These are phyloP conservation scores for Solea senegalensis DNA, from an alignment of 2,113 vertebrate species.

Conservation along the genomic window DNA sequence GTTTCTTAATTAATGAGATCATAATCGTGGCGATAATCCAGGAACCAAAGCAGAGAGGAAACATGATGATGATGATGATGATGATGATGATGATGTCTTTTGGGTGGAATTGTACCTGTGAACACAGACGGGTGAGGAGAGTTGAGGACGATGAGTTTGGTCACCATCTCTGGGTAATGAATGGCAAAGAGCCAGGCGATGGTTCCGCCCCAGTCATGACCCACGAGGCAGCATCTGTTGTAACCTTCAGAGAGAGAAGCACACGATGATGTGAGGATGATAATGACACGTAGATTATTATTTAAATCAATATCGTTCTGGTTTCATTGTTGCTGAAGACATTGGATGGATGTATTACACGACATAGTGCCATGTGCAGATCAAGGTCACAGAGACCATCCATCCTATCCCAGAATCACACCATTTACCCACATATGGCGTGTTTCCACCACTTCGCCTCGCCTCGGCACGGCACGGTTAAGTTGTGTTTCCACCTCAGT, in stretches of 20 bases:
- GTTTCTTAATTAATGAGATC: slow-evolving; percentile 58
- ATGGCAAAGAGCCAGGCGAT: slow-evolving; percentile 96
- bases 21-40: slow-evolving; percentile 57
- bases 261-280: slow-evolving; percentile 1
- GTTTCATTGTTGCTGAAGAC: slow-evolving; percentile 19
- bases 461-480: no score
- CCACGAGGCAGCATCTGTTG: slow-evolving; percentile 94
- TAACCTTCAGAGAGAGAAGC: slow-evolving; percentile 84
- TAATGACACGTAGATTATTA: neutral
- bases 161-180: slow-evolving; percentile 97
- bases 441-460: neutral
- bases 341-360: slow-evolving; percentile 34
- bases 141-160: slow-evolving; percentile 94
- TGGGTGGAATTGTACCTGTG: slow-evolving; percentile 41
- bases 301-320: neutral
- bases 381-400: slow-evolving; percentile 49
- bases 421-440: slow-evolving; percentile 7
- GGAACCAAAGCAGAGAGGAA: slow-evolving; percentile 44
- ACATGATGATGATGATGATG: neutral
- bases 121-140: slow-evolving; percentile 94
- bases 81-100: neutral
- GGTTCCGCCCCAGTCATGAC: slow-evolving; percentile 97
- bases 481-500: no score
- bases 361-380: slow-evolving; percentile 40
- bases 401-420: slow-evolving; percentile 14